A percentile compares a stretch with the other conserved stretches of the same genome.
phyloP scores from a whole-genome alignment of 2,113 vertebrate species.

The Euleptes europaea region DNA sequence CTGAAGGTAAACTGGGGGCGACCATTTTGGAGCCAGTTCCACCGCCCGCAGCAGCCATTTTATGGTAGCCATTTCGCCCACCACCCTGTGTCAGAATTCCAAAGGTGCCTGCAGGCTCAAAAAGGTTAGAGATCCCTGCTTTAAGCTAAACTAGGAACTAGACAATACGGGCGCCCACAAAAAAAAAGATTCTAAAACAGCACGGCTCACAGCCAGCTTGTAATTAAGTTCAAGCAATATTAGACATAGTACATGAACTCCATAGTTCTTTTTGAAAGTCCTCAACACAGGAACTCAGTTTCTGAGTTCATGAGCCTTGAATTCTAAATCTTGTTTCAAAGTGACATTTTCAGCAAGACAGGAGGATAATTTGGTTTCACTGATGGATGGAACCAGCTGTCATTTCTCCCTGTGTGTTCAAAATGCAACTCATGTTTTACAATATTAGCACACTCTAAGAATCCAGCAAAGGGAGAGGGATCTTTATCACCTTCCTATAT shows the following conservation, averaged over 20 bases:
- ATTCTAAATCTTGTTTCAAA: constrained; percentile 33
- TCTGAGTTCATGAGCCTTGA: not conserved
- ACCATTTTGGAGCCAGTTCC: too few relatives aligned
- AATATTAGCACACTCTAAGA: constrained; percentile 24
- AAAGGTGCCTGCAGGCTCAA: too few relatives aligned
- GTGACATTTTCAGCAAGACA: constrained; percentile 51
- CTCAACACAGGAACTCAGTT: not conserved
- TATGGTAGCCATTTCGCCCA: too few relatives aligned
- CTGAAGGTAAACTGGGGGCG: too few relatives aligned
- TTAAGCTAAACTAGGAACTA: not conserved
- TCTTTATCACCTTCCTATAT: not conserved
- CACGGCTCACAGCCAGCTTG: not conserved
- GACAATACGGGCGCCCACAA: not conserved
- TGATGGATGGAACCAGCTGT: too few relatives aligned
- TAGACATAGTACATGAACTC: not conserved
- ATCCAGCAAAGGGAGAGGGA: constrained; percentile 24
- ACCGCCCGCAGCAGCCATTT: too few relatives aligned
- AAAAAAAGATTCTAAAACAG: constrained; percentile 28
- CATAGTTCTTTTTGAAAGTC: constrained; percentile 10
- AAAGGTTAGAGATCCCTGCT: too few relatives aligned
- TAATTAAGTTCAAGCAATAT: constrained; percentile 29
- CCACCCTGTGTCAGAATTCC: too few relatives aligned
- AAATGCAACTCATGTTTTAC: not conserved
- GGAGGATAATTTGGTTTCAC: constrained; percentile 39
- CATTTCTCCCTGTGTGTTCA: not conserved